These are phyloP conservation scores for Oxyruncus cristatus DNA, from an alignment of 2,113 vertebrate genomes.

Conservation along the genomic window DNA sequence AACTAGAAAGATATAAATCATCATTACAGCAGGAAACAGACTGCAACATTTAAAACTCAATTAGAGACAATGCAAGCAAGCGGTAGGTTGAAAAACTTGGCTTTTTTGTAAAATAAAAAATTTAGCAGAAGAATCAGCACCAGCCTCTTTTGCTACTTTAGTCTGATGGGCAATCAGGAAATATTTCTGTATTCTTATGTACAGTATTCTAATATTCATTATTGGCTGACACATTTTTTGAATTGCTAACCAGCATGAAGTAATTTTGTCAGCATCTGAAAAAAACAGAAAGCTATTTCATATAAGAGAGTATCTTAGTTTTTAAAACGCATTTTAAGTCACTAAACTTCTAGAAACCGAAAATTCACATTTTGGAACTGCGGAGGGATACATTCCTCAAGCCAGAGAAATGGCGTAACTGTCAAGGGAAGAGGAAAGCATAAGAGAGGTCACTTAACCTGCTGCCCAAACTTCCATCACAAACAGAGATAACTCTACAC, in stretches of 20 bases:
- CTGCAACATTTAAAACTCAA: conserved; percentile 14
- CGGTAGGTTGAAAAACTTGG: background rate
- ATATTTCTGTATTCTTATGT: background rate
- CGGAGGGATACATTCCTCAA: background rate
- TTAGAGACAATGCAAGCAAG: background rate
- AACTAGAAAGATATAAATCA: background rate
- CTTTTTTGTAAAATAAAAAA: background rate
- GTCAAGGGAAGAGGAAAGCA: background rate
- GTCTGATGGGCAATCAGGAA: background rate
- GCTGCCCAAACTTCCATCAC: background rate
- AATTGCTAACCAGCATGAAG: background rate
- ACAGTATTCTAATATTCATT: background rate
- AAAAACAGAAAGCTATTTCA: background rate
- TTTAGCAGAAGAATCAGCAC: background rate
- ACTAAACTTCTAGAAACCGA: background rate
- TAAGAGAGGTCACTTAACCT: background rate
- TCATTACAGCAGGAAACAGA: conserved; percentile 24
- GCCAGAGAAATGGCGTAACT: background rate
- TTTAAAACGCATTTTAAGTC: background rate
- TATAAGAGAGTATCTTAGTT: background rate
- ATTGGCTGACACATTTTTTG: background rate
- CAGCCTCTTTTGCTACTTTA: background rate
- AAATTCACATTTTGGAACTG: background rate
- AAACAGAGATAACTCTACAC: background rate
- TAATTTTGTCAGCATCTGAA: background rate